Conservation (phyloP, 2,888 invertebrate genomes). For the Pachycephus smyrnensis region DNA sequence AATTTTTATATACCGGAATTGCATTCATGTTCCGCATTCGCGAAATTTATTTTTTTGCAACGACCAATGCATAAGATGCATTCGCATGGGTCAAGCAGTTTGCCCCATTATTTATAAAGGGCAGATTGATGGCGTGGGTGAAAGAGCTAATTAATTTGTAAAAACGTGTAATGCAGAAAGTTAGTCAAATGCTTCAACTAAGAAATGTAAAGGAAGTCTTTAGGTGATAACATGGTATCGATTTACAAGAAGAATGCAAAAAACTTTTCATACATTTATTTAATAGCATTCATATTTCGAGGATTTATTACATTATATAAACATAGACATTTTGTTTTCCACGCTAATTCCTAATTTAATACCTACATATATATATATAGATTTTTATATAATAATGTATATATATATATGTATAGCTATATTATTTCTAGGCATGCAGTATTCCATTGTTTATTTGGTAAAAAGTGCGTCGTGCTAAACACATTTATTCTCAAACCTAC, state of each 20-base stretch:
- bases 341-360: slow-evolving; percentile 47
- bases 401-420: slow-evolving; percentile 31
- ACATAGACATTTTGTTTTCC: slow-evolving; percentile 53
- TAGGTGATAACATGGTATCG: background rate
- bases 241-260: background rate
- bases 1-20: no score
- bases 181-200: no score
- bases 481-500: slow-evolving; percentile 30
- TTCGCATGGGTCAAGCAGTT: no score
- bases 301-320: slow-evolving; percentile 58
- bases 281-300: slow-evolving; percentile 50
- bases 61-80: no score
- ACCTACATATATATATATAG: slow-evolving; percentile 20
- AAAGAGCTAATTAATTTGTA: no score
- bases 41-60: no score
- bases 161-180: no score
- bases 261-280: slow-evolving; percentile 50
- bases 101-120: no score
- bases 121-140: no score
- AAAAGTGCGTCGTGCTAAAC: slow-evolving; percentile 43
- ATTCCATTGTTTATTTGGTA: slow-evolving; percentile 52
- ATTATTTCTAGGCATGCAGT: slow-evolving; percentile 49
- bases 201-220: no score
- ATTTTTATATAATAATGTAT: slow-evolving; percentile 29
- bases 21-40: no score